Conservation (phyloP, 2,888 invertebrate genomes). For the Hirudinaria manillensis region DNA sequence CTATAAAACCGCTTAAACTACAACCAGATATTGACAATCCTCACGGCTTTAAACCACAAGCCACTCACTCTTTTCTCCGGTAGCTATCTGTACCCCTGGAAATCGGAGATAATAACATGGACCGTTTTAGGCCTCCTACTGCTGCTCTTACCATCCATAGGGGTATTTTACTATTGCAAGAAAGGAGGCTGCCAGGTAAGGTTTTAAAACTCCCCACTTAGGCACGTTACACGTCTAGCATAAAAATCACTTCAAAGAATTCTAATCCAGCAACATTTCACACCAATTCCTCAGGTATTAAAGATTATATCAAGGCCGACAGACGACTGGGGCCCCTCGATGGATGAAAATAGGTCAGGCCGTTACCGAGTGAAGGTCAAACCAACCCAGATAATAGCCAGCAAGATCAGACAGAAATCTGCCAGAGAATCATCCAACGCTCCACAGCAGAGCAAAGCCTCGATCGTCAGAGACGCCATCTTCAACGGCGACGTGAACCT, state of each 20-base stretch:
- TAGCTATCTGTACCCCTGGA: conserved; percentile 44
- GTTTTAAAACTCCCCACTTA: not conserved
- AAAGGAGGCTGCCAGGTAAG: conserved; percentile 48
- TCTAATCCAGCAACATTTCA: no score
- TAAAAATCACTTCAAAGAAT: conserved; percentile 4
- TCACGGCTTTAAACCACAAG: conserved; percentile 30
- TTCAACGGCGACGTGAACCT: no score
- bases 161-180: conserved; percentile 47
- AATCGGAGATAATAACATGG: conserved; percentile 51
- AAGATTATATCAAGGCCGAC: conserved; percentile 39
- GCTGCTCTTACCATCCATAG: conserved; percentile 45
- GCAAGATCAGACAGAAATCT: no score
- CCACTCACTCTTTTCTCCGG: conserved; percentile 36
- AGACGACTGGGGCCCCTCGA: conserved; percentile 47
- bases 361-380: conserved; percentile 22
- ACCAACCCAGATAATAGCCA: not conserved
- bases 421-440: no score
- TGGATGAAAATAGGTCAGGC: conserved; percentile 40
- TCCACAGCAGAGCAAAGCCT: no score
- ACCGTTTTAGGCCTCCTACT: conserved; percentile 50
- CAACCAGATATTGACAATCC: conserved; percentile 30
- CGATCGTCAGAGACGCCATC: no score
- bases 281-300: conserved; percentile 15
- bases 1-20: not conserved
- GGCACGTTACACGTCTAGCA: not conserved